Percentiles rank a stretch among this genome's conserved stretches.
These are phyloP conservation scores for Musca domestica DNA, from an alignment of 1,140 invertebrate genomes.

Conservation along the genomic window DNA sequence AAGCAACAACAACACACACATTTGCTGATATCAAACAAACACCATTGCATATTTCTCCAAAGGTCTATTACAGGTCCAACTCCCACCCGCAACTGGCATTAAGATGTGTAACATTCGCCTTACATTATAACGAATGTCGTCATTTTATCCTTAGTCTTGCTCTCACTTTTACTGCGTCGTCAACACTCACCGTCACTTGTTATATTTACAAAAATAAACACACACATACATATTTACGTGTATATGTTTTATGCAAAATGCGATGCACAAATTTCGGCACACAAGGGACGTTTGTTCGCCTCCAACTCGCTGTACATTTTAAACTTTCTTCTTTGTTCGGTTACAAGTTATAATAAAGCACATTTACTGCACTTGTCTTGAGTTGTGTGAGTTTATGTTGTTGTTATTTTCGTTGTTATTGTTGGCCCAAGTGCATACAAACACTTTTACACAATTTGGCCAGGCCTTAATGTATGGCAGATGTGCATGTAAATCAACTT, in stretches of 20 bases:
- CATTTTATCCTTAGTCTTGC: no score
- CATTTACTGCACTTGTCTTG: slow-evolving; percentile 16
- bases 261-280: no score
- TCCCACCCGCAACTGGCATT: no score
- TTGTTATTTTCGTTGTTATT: not conserved
- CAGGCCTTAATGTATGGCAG: no score
- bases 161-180: no score
- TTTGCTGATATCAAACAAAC: not conserved
- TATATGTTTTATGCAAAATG: no score
- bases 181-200: no score
- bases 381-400: not conserved
- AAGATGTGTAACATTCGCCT: no score
- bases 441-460: no score
- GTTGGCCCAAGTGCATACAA: not conserved
- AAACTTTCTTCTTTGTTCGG: not conserved
- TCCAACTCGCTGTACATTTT: not conserved
- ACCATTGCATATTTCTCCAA: not conserved
- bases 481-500: no score
- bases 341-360: slow-evolving; percentile 1
- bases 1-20: not conserved
- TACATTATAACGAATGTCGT: no score
- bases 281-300: not conserved
- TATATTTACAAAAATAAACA: not conserved
- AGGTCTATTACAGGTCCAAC: not conserved
- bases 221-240: not conserved